Evolutionary conservation across 2,888 invertebrate genomes (phyloP).

Genomic region (Amblyjoppa fuscipennis): DNA sequence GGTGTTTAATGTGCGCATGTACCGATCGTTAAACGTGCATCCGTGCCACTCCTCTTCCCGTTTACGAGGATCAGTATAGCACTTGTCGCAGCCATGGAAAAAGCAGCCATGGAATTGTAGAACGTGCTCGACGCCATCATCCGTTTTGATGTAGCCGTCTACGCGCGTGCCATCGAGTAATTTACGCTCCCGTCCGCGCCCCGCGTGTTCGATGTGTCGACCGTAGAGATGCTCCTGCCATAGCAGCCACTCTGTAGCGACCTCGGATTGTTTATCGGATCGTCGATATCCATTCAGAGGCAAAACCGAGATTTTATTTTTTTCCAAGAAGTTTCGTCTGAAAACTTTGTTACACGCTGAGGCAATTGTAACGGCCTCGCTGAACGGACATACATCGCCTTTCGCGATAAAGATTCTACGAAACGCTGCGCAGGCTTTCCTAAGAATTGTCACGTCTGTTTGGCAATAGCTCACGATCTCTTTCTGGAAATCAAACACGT

Average conservation of each 20-base stretch:
- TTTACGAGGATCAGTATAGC: background rate
- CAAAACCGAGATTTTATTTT: no score
- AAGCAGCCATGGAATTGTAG: background rate
- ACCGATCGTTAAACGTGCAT: background rate
- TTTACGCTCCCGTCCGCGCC: background rate
- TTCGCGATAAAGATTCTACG: no score
- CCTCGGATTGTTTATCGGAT: background rate
- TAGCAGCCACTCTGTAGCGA: no score
- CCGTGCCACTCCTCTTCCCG: conserved; percentile 5
- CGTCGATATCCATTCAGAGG: conserved; percentile 31
- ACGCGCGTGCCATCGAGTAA: conserved; percentile 7
- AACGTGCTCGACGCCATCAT: background rate
- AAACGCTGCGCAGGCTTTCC: no score
- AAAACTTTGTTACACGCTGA: no score
- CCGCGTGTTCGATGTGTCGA: background rate
- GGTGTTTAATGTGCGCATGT: background rate
- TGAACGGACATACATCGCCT: no score
- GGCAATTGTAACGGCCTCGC: no score
- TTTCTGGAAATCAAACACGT: conserved; percentile 73
- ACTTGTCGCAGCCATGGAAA: conserved; percentile 2
- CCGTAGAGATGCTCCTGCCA: no score
- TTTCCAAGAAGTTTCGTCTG: no score
- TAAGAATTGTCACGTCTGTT: conserved; percentile 73
- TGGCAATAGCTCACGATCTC: conserved; percentile 72
- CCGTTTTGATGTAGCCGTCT: conserved; percentile 4